Evolutionary conservation across 1,140 invertebrate genomes (phyloP), one percentile per base, ranked within the genome.

Genomic region (Drosophila subobscura): DNA sequence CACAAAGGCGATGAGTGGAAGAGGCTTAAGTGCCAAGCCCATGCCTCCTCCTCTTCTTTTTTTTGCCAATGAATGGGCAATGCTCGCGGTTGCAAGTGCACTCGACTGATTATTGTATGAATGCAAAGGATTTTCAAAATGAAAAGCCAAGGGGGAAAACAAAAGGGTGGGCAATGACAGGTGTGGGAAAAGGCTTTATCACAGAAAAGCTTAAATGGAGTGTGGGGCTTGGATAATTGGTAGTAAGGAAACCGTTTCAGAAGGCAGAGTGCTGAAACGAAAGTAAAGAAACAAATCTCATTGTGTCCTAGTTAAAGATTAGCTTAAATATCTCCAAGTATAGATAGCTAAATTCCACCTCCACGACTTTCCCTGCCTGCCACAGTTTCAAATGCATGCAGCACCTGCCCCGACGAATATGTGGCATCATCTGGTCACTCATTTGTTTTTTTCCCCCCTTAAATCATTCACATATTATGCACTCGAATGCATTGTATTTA

Each of bases 1-100:
- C 25, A 59, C 53, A 25, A 53, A 25, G n/a, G 33, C 63, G 12
- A 14, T 41, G 44, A 60, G 33, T 45, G n/a, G 46, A 42, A 78
- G 75, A 80, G 72, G 77, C 81, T 85, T 85, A 80, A 77, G 55
- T 65, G 49, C 45, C 72, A 72, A 40, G 47, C 52, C 10, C 37
- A 3, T 10, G 10, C 41, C 10, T 42, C n/a, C 46, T 6, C 45
- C 10, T 42, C n/a, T 41, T 6, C 4, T 37, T 37, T 33, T 37
- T 33, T 4, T 37, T 14, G 3, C 22, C 63, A 37, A 46, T 49
- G 16, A 47, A 47, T 47, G 37, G 14, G 27, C 42, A 49, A 20
- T 58, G 52, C 33, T 37, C 56, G 73, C 20, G 51, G 25, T 54
- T 42, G 33, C 20, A 12, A 37, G 44, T 70, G 33, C 63, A 68